Evolutionary conservation across 2,888 invertebrate species (phyloP), one percentile per base, ranked within the genome.

Genomic region (Eucera pruinosa): DNA sequence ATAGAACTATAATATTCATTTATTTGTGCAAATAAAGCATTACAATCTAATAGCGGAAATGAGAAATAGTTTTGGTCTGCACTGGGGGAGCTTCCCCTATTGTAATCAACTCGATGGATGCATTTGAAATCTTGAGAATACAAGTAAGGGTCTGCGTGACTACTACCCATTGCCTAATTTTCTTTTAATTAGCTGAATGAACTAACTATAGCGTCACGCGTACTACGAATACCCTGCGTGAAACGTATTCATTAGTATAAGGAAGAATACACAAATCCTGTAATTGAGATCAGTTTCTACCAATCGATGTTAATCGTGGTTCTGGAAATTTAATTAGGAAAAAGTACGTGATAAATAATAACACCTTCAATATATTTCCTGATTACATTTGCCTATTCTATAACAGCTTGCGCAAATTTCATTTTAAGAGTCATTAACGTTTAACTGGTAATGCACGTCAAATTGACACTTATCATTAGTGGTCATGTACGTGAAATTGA

Each of bases 141-240:
- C 6, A 18, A 11, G 1, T 13, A 20, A 25, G 20, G 6, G 0
- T 11, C 15, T 43, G 13, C 13, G 13, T 45, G 30, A 3, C 55
- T 30, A 47, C 43, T 23, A 30, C 27, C 18, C 27, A 55, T 47
- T 11, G 20, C 25, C 50, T 57, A 43, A 69, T 62, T 58, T 50
- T 52, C 52, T 23, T 57, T 60, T 52, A 33, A 50, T 60, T 68
- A 68, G 27, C 47, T 47, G 30, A 57, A 33, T 66, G 36, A 25
- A 5, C 18, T 18, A n/a, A n/a, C n/a, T n/a, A n/a, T 11, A 9
- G 41, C 9, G 27, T 43, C 25, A 58, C 25, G 25, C 43, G 6
- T 13, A 43, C 2, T 15, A 4, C 25, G 27, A 18, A 9, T 52
- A 36, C 36, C 27, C 54, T 33, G 30, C 30, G 41, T 4, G 30